Evolutionary conservation across 1,140 invertebrate genomes (phyloP), one percentile per base, ranked within the genome.

Genomic region (Hestina assimilis): DNA sequence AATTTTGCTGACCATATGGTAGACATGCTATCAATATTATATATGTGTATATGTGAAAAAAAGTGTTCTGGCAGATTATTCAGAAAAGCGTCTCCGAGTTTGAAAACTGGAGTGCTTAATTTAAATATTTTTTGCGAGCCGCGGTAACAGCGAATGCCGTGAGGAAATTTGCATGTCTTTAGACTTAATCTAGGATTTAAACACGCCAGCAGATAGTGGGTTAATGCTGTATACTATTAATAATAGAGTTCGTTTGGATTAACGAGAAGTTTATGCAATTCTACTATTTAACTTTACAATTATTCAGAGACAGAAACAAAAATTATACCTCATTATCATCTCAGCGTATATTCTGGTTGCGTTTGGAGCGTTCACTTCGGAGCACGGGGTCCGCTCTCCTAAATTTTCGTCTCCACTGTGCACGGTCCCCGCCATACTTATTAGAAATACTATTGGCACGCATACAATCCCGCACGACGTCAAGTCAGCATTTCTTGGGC

Each of bases 81-180:
- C 47, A 50, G 47, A 40, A 50, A 50, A 24, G 33, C 47, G 47
- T 50, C 47, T 50, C 47, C 3, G 21, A 50, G 47, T 50, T 50
- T 50, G 47, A 33, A 38, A 26, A 50, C 47, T 50, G 33, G 33
- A 50, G 47, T 50, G 47, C 47, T 50, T 50, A 35, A 50, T 50
- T 50, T 50, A 50, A 50, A 50, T 50, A 50, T 50, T 50, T 50
- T 50, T 50, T 50, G 47, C 47, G 20, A 20, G 19, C 31, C 26
- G 47, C 47, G 47, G 31, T 33, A 50, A 50, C 29, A 26, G 33
- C 47, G 47, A 24, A 33, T 50, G 26, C 31, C 21, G 47, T 50
- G 47, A 50, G 33, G 23, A 47, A 50, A 50, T 50, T 50, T 50
- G 47, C 47, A 50, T 50, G 47, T 50, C 47, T 26, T 50, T 50